Base-by-base conservation (phyloP, 2,113 vertebrate species). In the Hassar affinis region DNA sequence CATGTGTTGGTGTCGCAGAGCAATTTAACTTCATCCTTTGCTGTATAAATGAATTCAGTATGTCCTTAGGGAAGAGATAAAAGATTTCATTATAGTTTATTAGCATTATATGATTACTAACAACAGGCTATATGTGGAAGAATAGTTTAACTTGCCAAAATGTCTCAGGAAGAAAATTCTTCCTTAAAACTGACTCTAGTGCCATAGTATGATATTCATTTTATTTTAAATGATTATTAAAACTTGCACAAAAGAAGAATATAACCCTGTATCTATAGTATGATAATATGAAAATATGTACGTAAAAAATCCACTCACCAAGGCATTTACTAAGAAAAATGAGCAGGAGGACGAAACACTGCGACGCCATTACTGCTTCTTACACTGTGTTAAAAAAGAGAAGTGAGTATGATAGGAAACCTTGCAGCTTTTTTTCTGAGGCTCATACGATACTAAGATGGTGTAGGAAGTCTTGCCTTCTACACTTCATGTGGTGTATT, bases 31-130 rank as follows among this genome's bases (percentile, higher is more conserved):
- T 64, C 52, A 9, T 78, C 33, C 12, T 68, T 45, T n/a, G 30
- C 12, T 5, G 27, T 76, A 66, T 78, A 88, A 57, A 81, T 57
- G 45, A 88, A 80, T 42, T 75, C 35, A 68, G 68, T 86, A 9
- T 49, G 49, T 27, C 87, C 84, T 88, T 79, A 3, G 14, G n/a
- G 62, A 61, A 51, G 1, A 74, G 57, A 64, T n/a, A 80, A 49
- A 22, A 17, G 6, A 52, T 6, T 42, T 42, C 38, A 42, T 42
- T 49, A 33, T 17, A 64, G 30, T 17, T 64, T 64, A 66, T 3
- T 18, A 33, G 62, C 1, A 0, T 42, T 11, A 38, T 18, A 42
- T 38, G 3, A 5, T 15, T 3, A 69, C 1, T 38, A 42, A 69
- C 7, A 68, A 18, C 17, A 10, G 33, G 38, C 35, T 68, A 22